Percentiles rank a stretch among this genome's conserved stretches.
phyloP scores from a whole-genome alignment of 2,797 vertebrate genomes.

The Mormyrops attenuatus region DNA sequence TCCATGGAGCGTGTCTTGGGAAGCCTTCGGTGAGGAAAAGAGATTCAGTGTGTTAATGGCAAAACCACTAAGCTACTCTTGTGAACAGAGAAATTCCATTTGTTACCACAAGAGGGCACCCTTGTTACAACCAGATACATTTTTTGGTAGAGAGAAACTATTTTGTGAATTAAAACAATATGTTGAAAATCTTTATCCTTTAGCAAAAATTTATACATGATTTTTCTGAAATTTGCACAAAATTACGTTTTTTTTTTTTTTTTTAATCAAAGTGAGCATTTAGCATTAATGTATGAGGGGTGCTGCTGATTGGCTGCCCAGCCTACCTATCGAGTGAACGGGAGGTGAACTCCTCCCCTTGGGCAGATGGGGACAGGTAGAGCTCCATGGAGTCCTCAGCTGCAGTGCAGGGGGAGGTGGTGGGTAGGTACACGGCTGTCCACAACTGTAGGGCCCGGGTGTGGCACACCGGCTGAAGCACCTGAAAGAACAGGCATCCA shows the following conservation, averaged over 20 bases:
- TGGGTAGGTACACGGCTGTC: conserved; percentile 94
- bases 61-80: not conserved
- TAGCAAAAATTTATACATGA: not conserved
- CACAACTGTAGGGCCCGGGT: conserved; percentile 91
- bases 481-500: conserved; percentile 56
- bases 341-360: conserved; percentile 82
- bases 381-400: conserved; percentile 92
- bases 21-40: conserved; percentile 64
- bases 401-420: conserved; percentile 86
- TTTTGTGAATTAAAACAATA: not conserved
- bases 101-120: conserved; percentile 47
- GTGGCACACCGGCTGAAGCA: conserved; percentile 95
- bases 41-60: not conserved
- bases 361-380: conserved; percentile 72
- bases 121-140: not conserved
- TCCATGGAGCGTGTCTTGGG: conserved; percentile 98
- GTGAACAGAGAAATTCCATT: not conserved
- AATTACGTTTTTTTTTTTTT: too few relatives aligned
- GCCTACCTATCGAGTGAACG: conserved; percentile 84
- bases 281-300: not conserved
- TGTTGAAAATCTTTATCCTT: not conserved
- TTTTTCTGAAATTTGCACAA: not conserved
- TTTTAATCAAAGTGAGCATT: not conserved
- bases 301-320: not conserved
- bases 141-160: not conserved